phyloP scores from a whole-genome alignment of 2,113 vertebrate genomes.

The Apodemus speciosus region DNA sequence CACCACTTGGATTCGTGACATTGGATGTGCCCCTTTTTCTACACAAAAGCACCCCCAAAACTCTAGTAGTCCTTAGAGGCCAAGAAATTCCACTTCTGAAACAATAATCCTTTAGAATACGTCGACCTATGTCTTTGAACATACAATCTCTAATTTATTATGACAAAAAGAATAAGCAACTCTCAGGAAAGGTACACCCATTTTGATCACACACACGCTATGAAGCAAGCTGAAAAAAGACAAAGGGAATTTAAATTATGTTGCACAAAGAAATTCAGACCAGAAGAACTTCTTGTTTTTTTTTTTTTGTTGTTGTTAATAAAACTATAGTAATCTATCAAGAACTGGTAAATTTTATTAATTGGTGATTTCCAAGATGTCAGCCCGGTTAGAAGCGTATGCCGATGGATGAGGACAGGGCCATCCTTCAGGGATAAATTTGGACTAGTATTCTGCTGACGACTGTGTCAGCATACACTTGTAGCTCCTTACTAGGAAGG shows the following conservation, averaged over 20 bases:
- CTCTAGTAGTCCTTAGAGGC: background rate
- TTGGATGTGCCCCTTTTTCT: background rate
- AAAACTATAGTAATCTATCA: background rate
- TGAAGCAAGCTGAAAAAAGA: background rate
- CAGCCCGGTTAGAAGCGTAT: conserved; percentile 36
- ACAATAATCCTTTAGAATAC: conserved; percentile 39
- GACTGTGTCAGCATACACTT: background rate
- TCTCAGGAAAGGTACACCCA: background rate
- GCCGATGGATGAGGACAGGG: background rate
- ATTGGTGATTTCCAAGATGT: conserved; percentile 23
- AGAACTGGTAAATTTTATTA: background rate
- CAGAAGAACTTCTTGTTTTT: background rate
- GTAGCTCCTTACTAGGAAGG: background rate
- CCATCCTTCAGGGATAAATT: background rate
- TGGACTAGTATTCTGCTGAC: background rate
- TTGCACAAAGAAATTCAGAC: background rate
- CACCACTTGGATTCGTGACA: background rate
- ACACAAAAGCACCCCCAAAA: background rate
- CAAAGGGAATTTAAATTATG: background rate
- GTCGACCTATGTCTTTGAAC: background rate
- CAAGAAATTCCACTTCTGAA: conserved; percentile 16
- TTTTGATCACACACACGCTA: background rate
- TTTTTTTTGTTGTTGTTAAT: background rate
- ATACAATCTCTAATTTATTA: conserved; percentile 21
- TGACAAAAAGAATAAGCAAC: background rate